These are phyloP conservation scores for Pachymerium ferrugineum DNA, from an alignment of 2,888 invertebrate species.

Conservation along the genomic window DNA sequence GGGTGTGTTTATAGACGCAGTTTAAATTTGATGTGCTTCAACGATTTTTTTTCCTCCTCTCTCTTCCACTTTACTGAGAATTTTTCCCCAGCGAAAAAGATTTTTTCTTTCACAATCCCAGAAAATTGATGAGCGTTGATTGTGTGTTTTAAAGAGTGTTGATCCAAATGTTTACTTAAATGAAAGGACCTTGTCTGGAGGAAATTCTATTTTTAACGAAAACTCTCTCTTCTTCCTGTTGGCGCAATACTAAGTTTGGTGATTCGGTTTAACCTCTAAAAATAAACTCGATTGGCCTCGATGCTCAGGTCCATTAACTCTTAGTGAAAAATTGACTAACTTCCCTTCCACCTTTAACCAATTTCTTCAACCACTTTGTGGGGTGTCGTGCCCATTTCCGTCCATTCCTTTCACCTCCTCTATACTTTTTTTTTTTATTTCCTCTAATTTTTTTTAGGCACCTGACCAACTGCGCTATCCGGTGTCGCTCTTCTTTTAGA, in stretches of 20 bases:
- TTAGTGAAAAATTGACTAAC: not conserved
- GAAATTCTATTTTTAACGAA: not conserved
- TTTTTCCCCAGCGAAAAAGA: too few species aligned
- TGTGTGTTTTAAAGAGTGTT: not conserved
- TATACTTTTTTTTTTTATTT: too few species aligned
- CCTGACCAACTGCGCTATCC: too few species aligned
- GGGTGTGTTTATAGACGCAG: too few species aligned
- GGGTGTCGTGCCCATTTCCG: too few species aligned
- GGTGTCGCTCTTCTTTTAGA: too few species aligned
- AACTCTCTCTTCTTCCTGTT: not conserved
- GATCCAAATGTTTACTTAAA: not conserved
- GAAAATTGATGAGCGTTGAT: not conserved
- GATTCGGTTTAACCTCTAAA: conserved; percentile 18
- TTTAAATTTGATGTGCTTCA: too few species aligned
- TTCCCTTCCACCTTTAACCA: not conserved
- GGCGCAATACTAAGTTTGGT: conserved; percentile 22
- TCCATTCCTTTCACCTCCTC: too few species aligned
- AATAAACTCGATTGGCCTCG: conserved; percentile 16
- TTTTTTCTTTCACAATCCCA: too few species aligned
- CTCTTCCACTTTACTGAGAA: too few species aligned
- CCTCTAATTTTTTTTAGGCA: too few species aligned
- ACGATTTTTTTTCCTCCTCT: too few species aligned
- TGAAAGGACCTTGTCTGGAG: conserved; percentile 24
- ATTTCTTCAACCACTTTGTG: not conserved
- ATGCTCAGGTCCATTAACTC: not conserved